Percentiles rank a stretch among this genome's conserved stretches.
Evolutionary conservation across 2,797 vertebrate genomes (phyloP).

Genomic region (Sebastes minor): DNA sequence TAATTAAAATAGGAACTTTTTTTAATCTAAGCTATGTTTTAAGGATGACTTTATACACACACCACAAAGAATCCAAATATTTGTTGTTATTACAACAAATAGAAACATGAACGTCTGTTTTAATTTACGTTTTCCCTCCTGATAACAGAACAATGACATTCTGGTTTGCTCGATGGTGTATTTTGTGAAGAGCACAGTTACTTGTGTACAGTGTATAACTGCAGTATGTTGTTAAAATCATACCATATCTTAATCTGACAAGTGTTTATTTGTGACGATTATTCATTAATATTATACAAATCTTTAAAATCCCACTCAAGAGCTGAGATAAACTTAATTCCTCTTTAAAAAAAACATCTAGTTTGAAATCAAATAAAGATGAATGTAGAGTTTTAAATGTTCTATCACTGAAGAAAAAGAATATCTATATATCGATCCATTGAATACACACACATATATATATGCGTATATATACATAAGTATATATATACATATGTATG

Average conservation of each 20-base stretch:
- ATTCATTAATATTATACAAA: background rate
- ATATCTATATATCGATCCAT: too few species aligned
- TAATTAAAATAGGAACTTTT: background rate
- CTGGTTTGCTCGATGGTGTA: conserved; percentile 7
- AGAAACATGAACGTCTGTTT: background rate
- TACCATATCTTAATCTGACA: conserved; percentile 3
- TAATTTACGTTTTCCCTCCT: background rate
- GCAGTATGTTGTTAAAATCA: conserved; percentile 16
- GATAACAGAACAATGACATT: background rate
- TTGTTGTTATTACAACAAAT: background rate
- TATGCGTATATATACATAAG: too few species aligned
- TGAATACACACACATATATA: background rate
- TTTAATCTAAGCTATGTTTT: background rate
- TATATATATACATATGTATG: too few species aligned
- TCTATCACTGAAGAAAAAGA: background rate
- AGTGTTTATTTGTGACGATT: conserved; percentile 1
- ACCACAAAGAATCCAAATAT: background rate
- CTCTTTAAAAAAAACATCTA: background rate
- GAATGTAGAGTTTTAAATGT: conserved; percentile 13
- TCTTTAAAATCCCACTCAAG: background rate
- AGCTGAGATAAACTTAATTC: background rate
- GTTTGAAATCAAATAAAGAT: background rate
- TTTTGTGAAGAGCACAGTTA: conserved; percentile 42
- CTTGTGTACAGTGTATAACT: conserved; percentile 11
- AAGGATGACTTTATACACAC: background rate